Conservation (phyloP, 2,888 invertebrate species). For the Pseudococcus longispinus region DNA sequence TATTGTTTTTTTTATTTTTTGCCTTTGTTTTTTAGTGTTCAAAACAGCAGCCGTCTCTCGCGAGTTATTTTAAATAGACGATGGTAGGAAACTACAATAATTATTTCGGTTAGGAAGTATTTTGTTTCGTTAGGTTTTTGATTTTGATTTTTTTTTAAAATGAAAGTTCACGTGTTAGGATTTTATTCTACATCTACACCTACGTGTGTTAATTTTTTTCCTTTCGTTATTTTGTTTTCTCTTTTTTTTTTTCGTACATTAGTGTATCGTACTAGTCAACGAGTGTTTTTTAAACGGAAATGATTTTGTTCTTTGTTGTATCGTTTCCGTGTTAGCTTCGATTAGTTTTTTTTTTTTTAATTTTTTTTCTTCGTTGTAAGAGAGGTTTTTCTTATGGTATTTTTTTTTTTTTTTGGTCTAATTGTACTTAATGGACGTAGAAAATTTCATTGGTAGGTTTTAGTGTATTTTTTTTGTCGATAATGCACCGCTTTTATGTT, state of each 20-base stretch:
- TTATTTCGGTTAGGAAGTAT: conserved; percentile 44
- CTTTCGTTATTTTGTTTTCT: conserved; percentile 34
- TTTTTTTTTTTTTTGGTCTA: neutral
- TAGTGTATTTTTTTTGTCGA: neutral
- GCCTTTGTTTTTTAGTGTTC: conserved; percentile 15
- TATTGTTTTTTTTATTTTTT: conserved; percentile 23
- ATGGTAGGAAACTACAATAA: conserved; percentile 34
- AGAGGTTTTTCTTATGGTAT: neutral
- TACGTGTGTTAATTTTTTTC: conserved; percentile 7
- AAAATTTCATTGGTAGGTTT: conserved; percentile 35
- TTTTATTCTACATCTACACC: neutral
- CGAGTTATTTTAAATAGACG: neutral
- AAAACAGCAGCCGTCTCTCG: conserved; percentile 26
- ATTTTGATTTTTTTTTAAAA: neutral
- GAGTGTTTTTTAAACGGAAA: conserved; percentile 49
- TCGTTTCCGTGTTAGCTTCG: conserved; percentile 43
- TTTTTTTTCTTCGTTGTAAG: conserved; percentile 27
- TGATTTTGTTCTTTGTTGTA: conserved; percentile 55
- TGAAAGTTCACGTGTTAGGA: neutral
- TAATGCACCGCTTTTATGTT: conserved; percentile 20
- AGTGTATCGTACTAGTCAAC: conserved; percentile 55
- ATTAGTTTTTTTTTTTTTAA: conserved; percentile 26
- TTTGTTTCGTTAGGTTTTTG: conserved; percentile 45
- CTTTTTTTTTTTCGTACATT: conserved; percentile 13
- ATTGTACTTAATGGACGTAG: conserved; percentile 39